Evolutionary conservation across 2,113 vertebrate species (phyloP).

Genomic region (Montifringilla adamsi): DNA sequence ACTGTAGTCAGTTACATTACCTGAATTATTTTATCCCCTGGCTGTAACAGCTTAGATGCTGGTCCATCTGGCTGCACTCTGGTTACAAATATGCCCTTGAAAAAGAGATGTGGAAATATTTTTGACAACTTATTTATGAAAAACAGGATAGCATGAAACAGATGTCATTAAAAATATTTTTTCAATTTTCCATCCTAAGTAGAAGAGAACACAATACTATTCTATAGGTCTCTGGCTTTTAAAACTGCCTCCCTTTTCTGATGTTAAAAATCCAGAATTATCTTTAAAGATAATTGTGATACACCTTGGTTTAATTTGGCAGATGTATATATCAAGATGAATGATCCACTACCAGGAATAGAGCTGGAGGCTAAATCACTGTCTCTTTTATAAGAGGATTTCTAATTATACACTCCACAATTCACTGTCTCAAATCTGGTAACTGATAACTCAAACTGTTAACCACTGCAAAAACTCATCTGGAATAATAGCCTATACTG

Average conservation of each 20-base stretch:
- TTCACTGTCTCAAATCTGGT: neutral
- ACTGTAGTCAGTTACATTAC: conserved; percentile 54
- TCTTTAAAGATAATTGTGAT: neutral
- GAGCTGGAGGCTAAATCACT: neutral
- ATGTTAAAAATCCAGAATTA: neutral
- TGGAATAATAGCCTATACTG: neutral
- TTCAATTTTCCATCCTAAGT: neutral
- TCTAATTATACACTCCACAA: neutral
- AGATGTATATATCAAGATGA: neutral
- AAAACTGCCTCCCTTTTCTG: neutral
- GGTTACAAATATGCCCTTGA: conserved; percentile 97
- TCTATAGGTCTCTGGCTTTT: neutral
- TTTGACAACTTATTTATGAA: neutral
- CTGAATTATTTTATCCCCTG: conserved; percentile 94
- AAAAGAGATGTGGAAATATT: conserved; percentile 22
- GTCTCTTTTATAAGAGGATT: neutral
- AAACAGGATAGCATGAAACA: neutral
- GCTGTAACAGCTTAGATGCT: conserved; percentile 91
- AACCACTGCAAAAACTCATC: neutral
- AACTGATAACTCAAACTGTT: neutral
- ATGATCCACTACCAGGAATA: neutral
- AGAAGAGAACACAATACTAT: neutral
- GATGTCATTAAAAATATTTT: neutral
- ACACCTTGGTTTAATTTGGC: neutral
- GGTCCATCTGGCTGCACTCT: conserved; percentile 95